Conservation (phyloP, 2,113 vertebrate genomes). For the Pelmatolapia mariae region DNA sequence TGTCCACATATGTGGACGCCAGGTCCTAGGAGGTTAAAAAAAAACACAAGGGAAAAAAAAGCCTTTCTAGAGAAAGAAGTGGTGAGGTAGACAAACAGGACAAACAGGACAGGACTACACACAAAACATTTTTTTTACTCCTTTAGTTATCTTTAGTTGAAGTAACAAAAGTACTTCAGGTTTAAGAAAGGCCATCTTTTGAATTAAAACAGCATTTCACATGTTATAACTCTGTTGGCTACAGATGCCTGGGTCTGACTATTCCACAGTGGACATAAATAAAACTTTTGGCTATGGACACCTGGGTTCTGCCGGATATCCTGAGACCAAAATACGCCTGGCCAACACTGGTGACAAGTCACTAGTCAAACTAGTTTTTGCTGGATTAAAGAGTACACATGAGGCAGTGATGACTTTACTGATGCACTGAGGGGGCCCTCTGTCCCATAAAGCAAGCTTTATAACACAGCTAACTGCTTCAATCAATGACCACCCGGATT, state of each 20-base stretch:
- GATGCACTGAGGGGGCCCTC: not conserved
- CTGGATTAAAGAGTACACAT: not conserved
- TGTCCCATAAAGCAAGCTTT: conserved; percentile 3
- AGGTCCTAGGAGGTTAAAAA: not conserved
- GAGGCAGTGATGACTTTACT: conserved; percentile 9
- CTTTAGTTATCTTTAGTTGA: not conserved
- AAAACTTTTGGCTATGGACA: not conserved
- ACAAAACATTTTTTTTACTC: not conserved
- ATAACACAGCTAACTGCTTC: conserved; percentile 42
- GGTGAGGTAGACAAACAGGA: not conserved
- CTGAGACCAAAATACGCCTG: not conserved
- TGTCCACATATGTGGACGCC: not conserved
- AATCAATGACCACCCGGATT: conserved; percentile 54
- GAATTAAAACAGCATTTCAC: not conserved
- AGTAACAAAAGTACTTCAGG: not conserved
- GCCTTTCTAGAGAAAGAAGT: not conserved
- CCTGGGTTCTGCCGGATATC: not conserved
- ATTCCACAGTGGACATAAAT: not conserved
- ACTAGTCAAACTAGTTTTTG: not conserved
- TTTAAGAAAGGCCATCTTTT: not conserved
- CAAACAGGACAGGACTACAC: not conserved
- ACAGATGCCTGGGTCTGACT: not conserved
- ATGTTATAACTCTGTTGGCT: not conserved
- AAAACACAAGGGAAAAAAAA: accelerated
- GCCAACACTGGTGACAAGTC: not conserved